Evolutionary conservation across 1,140 invertebrate species (phyloP).

Genomic region (Ceratina calcarata): DNA sequence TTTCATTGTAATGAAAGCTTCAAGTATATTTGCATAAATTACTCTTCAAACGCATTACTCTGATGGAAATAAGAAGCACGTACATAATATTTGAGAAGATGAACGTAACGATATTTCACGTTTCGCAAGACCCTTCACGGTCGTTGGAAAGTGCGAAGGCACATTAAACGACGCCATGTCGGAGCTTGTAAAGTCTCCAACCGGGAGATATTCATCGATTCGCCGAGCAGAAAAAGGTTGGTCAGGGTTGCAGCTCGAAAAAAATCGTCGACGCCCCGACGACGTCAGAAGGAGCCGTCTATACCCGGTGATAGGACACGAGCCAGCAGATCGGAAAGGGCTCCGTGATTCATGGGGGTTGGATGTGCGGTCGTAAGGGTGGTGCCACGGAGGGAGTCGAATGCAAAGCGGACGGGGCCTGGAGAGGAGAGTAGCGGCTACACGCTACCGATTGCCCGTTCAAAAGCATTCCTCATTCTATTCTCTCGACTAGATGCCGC

Average conservation of each 20-base stretch:
- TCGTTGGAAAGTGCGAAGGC: neutral
- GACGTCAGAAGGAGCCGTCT: conserved; percentile 29
- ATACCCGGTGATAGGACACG: conserved; percentile 37
- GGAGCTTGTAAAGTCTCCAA: neutral
- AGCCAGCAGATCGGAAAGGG: conserved; percentile 18
- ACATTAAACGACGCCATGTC: conserved; percentile 13
- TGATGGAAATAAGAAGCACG: neutral
- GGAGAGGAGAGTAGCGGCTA: conserved; percentile 6
- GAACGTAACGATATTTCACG: neutral
- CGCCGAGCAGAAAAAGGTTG: conserved; percentile 22
- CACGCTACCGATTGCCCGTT: conserved; percentile 34
- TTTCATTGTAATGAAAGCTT: neutral
- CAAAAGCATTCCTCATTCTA: conserved; percentile 34
- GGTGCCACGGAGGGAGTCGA: conserved; percentile 6
- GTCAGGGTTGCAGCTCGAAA: conserved; percentile 24
- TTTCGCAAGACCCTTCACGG: neutral
- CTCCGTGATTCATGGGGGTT: conserved; percentile 37
- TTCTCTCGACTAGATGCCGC: neutral
- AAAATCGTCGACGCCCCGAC: conserved; percentile 10
- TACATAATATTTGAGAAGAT: neutral
- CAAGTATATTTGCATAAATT: too few relatives aligned
- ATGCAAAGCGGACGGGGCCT: conserved; percentile 38
- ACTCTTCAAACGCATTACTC: too few relatives aligned
- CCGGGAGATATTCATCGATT: conserved; percentile 17
- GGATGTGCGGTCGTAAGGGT: conserved; percentile 23